Evolutionary conservation across 2,113 vertebrate species (phyloP).

Genomic region (Clarias batrachus): DNA sequence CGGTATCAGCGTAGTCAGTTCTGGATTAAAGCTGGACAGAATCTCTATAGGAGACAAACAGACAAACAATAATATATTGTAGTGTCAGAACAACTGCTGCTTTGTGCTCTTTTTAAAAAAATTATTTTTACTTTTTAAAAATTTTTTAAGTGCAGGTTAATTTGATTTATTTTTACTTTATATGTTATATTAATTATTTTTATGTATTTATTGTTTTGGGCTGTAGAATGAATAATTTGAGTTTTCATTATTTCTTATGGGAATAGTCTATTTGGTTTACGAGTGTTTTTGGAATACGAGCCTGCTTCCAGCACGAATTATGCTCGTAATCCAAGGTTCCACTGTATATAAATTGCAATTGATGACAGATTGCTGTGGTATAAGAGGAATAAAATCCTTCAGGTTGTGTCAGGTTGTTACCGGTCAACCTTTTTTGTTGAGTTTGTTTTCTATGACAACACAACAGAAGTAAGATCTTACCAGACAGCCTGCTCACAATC

Average conservation of each 20-base stretch:
- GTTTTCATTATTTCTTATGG: no score
- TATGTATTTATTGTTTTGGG: no score
- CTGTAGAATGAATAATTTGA: no score
- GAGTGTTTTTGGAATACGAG: no score
- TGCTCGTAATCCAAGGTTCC: no score
- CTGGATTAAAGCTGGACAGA: conserved; percentile 69
- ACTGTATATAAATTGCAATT: no score
- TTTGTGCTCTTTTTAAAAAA: not conserved
- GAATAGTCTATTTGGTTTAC: no score
- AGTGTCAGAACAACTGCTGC: not conserved
- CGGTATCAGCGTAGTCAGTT: conserved; percentile 44
- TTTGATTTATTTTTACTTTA: no score
- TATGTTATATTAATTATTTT: no score
- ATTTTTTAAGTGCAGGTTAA: no score
- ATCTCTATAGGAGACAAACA: conserved; percentile 58
- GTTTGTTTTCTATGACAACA: not conserved
- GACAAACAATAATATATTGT: not conserved
- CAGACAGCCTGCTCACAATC: conserved; percentile 20
- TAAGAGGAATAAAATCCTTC: not conserved
- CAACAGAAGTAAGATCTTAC: conserved; percentile 8
- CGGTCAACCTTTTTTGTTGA: not conserved
- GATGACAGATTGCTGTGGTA: no score
- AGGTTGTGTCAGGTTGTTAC: not conserved
- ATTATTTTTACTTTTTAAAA: not conserved
- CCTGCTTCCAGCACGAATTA: no score